Base-by-base conservation (phyloP, 2,888 invertebrate genomes). In the Endotricha flammealis region DNA sequence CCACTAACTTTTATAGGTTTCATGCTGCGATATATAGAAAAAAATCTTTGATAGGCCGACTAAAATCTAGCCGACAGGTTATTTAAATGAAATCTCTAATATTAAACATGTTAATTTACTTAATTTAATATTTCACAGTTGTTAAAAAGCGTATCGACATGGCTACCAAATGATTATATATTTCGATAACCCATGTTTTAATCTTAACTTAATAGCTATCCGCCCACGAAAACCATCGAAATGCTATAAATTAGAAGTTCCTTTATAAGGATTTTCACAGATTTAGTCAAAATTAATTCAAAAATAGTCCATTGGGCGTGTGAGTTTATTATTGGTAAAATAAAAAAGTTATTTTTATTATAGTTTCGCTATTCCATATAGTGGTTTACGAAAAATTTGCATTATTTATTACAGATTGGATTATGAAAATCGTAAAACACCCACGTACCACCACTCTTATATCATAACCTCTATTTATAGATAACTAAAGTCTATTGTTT, bases 401-500 rank as follows among this genome's bases (percentile, higher is more conserved):
- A 20, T 20, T 8, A 8, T 20, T 7, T 20, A 20, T 2, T 10
- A 12, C 25, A 4, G 7, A 27, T 12, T 20, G 6, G 20, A 27
- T 28, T 27, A 33, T 34, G 17, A 12, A 20, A 34, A 28, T 23
- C 22, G 13, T 23, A 11, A 10, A 32, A 30, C 31, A 20, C 31
- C 32, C 38, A 38, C 41, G 29, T 28, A 32, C 29, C 27, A 12
- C 23, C 25, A 33, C 20, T 28, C 27, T 24, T 38, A 36, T 29
- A 32, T 30, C 38, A 35, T 28, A 59, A 57, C 42, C 46, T 55
- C 50, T 65, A 65, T 68, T 59, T 56, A 73, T 69, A 75, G 64
- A 57, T 69, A 68, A 53, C 54, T 55, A 48, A 49, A 51, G 51
- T 43, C 71, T 62, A 83, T 85, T 86, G 85, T 86, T 78, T 85